A percentile compares a stretch with the other conserved stretches of the same genome.
Evolutionary conservation across 2,888 invertebrate genomes (phyloP).

Genomic region (Nebria salina): DNA sequence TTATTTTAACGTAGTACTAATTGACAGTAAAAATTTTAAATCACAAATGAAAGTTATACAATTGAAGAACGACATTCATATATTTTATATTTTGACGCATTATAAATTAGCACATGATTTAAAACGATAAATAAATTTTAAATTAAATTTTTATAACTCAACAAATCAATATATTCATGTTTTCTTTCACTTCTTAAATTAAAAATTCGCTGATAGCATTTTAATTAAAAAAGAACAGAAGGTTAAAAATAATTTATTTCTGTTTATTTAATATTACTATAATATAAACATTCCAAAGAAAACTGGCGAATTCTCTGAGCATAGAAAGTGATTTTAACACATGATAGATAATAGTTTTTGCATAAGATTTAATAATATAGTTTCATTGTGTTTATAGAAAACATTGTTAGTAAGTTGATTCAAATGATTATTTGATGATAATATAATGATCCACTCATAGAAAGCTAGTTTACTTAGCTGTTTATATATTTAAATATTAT

Average conservation of each 20-base stretch:
- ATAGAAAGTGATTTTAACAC: conserved; percentile 34
- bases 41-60: no score
- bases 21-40: no score
- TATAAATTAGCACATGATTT: no score
- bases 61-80: no score
- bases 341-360: conserved; percentile 32
- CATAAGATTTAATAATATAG: conserved; percentile 43
- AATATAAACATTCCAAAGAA: background rate
- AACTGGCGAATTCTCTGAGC: background rate
- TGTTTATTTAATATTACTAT: background rate
- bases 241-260: background rate
- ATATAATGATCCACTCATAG: conserved; percentile 39
- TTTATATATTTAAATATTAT: conserved; percentile 3
- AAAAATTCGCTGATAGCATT: no score
- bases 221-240: no score
- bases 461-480: conserved; percentile 23
- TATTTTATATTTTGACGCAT: no score
- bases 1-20: no score
- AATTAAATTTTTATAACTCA: no score
- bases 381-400: conserved; percentile 32
- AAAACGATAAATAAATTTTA: no score
- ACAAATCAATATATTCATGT: no score
- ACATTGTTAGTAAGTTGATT: conserved; percentile 29
- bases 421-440: conserved; percentile 44
- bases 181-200: no score